phyloP scores from a whole-genome alignment of 2,888 invertebrate genomes.

The Hirudinaria manillensis region DNA sequence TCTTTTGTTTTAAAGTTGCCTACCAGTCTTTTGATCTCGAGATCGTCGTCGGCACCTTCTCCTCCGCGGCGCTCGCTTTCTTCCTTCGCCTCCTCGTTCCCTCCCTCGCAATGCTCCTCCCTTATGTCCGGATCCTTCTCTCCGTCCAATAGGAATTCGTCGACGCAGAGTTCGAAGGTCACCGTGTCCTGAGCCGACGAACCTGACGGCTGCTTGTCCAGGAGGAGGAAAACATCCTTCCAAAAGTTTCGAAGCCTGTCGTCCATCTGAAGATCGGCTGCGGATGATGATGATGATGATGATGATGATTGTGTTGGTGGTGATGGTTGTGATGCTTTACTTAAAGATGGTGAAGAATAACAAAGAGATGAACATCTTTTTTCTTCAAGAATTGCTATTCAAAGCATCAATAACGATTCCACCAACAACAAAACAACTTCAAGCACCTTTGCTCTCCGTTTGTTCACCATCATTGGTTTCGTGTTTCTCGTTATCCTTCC shows the following conservation, averaged over 20 bases:
- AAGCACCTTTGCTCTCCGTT: no score
- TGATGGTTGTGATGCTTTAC: background rate
- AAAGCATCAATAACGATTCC: no score
- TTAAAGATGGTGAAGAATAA: background rate
- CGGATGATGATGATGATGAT: no score
- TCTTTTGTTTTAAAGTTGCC: no score
- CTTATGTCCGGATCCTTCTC: background rate
- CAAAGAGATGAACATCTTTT: background rate
- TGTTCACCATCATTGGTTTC: no score
- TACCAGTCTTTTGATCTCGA: no score
- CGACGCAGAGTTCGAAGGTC: conserved; percentile 9
- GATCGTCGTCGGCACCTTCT: background rate
- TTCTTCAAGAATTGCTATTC: no score
- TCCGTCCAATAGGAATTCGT: background rate
- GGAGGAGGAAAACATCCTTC: conserved; percentile 6
- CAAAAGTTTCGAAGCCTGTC: background rate
- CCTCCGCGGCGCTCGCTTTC: background rate
- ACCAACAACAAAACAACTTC: no score
- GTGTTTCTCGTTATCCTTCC: no score
- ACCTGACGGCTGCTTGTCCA: background rate
- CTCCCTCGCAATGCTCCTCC: background rate
- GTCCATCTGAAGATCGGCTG: background rate
- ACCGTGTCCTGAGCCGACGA: conserved; percentile 14
- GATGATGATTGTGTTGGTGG: background rate
- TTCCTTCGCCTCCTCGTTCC: background rate